Evolutionary conservation across 2,888 invertebrate genomes (phyloP).

Genomic region (Ophioninae sp.): DNA sequence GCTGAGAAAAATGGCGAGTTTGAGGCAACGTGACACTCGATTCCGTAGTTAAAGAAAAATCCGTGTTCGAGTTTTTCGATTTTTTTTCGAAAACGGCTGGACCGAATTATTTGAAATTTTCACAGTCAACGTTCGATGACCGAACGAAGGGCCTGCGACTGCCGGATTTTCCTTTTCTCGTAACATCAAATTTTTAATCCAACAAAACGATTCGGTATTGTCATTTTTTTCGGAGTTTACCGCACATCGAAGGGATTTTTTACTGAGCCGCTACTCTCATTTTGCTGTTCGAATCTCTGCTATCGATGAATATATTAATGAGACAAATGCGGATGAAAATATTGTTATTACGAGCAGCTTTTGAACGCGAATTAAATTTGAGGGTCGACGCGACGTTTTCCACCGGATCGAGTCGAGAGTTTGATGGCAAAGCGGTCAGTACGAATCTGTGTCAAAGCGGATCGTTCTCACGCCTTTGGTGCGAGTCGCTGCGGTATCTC

Average conservation of each 20-base stretch:
- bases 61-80: too few species aligned
- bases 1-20: not conserved
- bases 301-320: not conserved
- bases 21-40: not conserved
- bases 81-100: not conserved
- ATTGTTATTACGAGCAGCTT: not conserved
- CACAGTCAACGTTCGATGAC: not conserved
- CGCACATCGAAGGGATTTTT: not conserved
- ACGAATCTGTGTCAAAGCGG: not conserved
- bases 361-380: not conserved
- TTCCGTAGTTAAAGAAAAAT: too few species aligned
- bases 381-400: not conserved
- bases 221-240: not conserved
- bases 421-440: conserved; percentile 9
- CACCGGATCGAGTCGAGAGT: not conserved
- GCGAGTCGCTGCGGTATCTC: not conserved
- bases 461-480: not conserved
- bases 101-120: not conserved
- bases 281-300: not conserved
- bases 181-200: not conserved
- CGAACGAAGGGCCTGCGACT: not conserved
- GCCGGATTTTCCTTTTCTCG: not conserved
- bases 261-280: not conserved
- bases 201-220: not conserved
- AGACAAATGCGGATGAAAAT: not conserved